Percentiles rank a stretch among this genome's conserved stretches.
phyloP scores from a whole-genome alignment of 2,113 vertebrate genomes.

The Oreochromis aureus region DNA sequence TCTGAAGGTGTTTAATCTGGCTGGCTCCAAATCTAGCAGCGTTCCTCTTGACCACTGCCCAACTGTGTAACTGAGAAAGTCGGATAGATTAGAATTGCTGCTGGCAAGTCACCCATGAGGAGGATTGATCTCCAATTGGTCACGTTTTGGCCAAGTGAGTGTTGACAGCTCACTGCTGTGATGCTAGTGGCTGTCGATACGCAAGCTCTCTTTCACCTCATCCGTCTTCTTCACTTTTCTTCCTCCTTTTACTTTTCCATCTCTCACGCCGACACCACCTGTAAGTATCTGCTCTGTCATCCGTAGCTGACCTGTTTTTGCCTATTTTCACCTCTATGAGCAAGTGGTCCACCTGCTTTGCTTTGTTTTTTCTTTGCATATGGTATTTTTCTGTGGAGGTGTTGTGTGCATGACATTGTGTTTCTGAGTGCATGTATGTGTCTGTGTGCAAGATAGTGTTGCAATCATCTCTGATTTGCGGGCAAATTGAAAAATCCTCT shows the following conservation, averaged over 20 bases:
- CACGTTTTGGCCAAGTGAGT: neutral
- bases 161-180: constrained; percentile 15
- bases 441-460: constrained; percentile 14
- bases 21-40: neutral
- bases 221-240: constrained; percentile 10
- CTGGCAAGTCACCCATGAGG: constrained; percentile 20
- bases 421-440: neutral
- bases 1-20: neutral
- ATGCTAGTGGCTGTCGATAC: constrained; percentile 13
- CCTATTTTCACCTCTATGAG: neutral
- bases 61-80: neutral
- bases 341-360: neutral
- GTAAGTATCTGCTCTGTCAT: neutral
- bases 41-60: neutral
- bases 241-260: neutral
- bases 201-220: neutral
- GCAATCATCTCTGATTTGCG: constrained; percentile 55
- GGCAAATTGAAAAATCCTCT: constrained; percentile 60
- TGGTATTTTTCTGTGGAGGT: neutral
- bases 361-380: neutral
- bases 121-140: constrained; percentile 41
- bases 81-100: constrained; percentile 23
- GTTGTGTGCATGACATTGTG: neutral
- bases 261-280: neutral
- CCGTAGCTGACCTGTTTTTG: neutral